phyloP scores from a whole-genome alignment of 2,797 vertebrate genomes.

The Squalus acanthias region DNA sequence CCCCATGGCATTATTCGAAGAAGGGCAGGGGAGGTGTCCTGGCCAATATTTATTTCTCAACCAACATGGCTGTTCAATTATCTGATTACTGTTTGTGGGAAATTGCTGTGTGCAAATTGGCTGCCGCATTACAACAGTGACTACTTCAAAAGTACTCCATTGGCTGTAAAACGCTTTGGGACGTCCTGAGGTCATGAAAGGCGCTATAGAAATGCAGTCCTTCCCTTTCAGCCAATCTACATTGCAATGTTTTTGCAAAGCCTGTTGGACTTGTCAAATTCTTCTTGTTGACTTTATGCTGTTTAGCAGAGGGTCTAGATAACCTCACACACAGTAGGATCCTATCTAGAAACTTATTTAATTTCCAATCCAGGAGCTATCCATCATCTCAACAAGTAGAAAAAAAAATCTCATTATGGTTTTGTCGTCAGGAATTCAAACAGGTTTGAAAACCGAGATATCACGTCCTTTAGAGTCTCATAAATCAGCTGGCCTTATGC shows the following conservation, averaged over 20 bases:
- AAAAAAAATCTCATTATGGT: conserved; percentile 12
- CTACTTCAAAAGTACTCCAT: background rate
- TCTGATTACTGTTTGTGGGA: background rate
- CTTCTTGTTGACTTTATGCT: background rate
- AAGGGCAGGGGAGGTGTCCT: background rate
- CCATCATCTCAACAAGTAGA: background rate
- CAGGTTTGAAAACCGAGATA: conserved; percentile 22
- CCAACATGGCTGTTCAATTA: background rate
- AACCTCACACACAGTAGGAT: background rate
- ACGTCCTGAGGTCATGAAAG: background rate
- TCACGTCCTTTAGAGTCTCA: background rate
- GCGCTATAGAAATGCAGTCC: background rate
- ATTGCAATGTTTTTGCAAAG: background rate
- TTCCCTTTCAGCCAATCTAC: background rate
- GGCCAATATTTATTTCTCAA: background rate
- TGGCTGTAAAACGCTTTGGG: background rate
- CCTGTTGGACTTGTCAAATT: background rate
- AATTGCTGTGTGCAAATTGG: background rate
- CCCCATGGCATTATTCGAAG: background rate
- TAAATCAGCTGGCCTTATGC: background rate
- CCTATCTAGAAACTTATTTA: background rate
- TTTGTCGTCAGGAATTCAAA: conserved; percentile 19
- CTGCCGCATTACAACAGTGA: background rate
- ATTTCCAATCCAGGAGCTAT: background rate
- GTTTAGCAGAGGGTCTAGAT: background rate